These are phyloP conservation scores for Ctenodactylus gundi DNA, from an alignment of 2,113 vertebrate genomes.

Conservation along the genomic window DNA sequence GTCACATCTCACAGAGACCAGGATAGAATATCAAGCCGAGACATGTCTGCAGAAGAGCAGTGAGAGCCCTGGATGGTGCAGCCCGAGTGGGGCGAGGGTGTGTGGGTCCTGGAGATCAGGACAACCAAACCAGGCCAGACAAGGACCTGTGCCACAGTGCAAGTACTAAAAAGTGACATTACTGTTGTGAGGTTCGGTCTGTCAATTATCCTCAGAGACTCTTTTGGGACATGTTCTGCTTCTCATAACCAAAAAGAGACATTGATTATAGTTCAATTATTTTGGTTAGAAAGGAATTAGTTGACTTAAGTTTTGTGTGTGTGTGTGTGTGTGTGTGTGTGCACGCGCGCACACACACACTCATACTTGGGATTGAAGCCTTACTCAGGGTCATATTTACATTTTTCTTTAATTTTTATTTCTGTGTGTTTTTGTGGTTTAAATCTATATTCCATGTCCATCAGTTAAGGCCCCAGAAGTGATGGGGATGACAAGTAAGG, in stretches of 20 bases:
- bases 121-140: not conserved
- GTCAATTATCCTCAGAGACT: not conserved
- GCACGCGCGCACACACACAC: too few species aligned
- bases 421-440: slow-evolving; percentile 15
- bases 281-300: not conserved
- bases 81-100: not conserved
- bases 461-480: not conserved
- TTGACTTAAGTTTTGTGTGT: not conserved
- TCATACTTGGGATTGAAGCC: not conserved
- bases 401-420: not conserved
- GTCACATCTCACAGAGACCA: too few species aligned
- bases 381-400: not conserved
- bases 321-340: too few species aligned
- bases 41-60: not conserved
- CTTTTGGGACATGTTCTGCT: not conserved
- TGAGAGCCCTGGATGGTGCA: not conserved
- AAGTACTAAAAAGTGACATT: not conserved
- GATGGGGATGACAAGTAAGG: not conserved
- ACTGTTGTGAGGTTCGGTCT: not conserved
- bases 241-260: not conserved
- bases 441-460: not conserved
- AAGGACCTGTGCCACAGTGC: not conserved
- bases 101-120: not conserved
- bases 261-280: not conserved
- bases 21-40: too few species aligned